Evolutionary conservation across 2,888 invertebrate genomes (phyloP), one percentile per base, ranked within the genome.

Genomic region (Sepiola atlantica): DNA sequence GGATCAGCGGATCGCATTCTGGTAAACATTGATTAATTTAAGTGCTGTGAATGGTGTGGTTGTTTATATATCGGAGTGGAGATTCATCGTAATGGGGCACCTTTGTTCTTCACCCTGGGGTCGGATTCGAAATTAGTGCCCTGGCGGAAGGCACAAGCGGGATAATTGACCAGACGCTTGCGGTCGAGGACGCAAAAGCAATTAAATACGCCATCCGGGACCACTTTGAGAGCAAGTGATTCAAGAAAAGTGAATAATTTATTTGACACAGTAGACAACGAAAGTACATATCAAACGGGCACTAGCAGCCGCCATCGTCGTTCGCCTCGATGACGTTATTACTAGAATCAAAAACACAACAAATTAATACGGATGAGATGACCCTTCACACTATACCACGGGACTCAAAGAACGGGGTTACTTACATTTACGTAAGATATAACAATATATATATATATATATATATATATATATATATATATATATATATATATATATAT

Each of bases 221-320:
- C n/a, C 77, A 77, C n/a, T 77, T 77, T n/a, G n/a, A 77, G 77
- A 77, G 32, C 77, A n/a, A 77, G n/a, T 77, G 77, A 77, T 77
- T 77, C 77, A 77, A 77, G 32, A n/a, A 32, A 77, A 77, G 77
- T 77, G 77, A n/a, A 77, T 77, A 77, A 77, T 77, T 77, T 77
- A 77, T n/a, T 32, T 77, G 77, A 77, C 77, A 77, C 16, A n/a
- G 32, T 77, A 77, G 77, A 77, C 77, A 32, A 16, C 77, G 77
- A n/a, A 77, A 77, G 77, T 2, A 77, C 77, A n/a, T 77, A 77
- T 32, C 77, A 32, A 77, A 16, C 12, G 77, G 14, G n/a, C 77
- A 77, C n/a, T n/a, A 18, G 77, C 4, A n/a, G 45, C 8, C 45
- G 45, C 32, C 32, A 57, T 57, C n/a, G 32, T 32, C n/a, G 77